Evolutionary conservation across 2,888 invertebrate species (phyloP), one percentile per base, ranked within the genome.

Genomic region (Gryllus longicercus): DNA sequence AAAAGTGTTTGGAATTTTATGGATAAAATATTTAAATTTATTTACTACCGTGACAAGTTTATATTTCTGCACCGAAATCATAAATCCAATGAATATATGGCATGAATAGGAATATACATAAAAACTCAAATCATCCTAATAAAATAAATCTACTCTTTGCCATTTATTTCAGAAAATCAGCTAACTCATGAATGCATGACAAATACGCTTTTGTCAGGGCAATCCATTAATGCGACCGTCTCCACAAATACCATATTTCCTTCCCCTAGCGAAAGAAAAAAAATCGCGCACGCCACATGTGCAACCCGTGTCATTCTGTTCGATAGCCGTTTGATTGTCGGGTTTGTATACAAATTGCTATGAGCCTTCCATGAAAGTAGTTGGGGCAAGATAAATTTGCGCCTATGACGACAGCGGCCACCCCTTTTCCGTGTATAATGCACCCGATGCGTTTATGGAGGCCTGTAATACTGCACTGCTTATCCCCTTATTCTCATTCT

Each of bases 401-500:
- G 14, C 63, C 63, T 16, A 14, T n/a, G 63, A 63, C 16, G 63
- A 63, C 63, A n/a, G n/a, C 16, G 16, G n/a, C 63, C 63, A 14
- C 63, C n/a, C n/a, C n/a, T 63, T 63, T 14, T n/a, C 14, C n/a
- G 63, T 63, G n/a, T 63, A 63, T 63, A 8, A 8, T 63, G 63
- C 63, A 63, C n/a, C 16, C 63, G n/a, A 63, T 63, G 63, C 63
- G n/a, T 63, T 63, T 63, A 16, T 63, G 63, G 63, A 63, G 63
- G 63, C n/a, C 63, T 63, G 63, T 11, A 63, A 63, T 63, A 18
- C 63, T 63, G 63, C 16, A 16, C n/a, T n/a, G 63, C 63, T 63
- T 63, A 63, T 63, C 63, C 63, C 63, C 63, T 63, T n/a, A 63
- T 63, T 63, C 63, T 63, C 63, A 63, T 63, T 63, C 63, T 63